Evolutionary conservation across 92 coral and sea anemone genomes (phyloP), one percentile per base, ranked within the genome.

Genomic region (Anthopleura xanthogrammica): DNA sequence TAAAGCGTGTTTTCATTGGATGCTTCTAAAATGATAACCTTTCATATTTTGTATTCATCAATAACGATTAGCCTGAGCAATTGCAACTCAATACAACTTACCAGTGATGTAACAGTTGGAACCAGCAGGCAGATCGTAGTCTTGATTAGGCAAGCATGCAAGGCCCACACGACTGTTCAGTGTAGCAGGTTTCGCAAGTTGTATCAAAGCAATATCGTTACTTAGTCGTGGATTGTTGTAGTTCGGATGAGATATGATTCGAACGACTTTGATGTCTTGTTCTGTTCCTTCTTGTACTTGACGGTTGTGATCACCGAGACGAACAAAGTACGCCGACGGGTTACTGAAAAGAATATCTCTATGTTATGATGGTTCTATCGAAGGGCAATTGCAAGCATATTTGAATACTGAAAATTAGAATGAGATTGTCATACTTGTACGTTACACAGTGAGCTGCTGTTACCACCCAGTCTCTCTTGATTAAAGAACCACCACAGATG

Each of bases 361-460:
- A 29, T 29, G 36, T 29, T 29, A 29, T 29, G 36, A 29, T 60
- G 16, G 54, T 50, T 50, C 8, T 6, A 50, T 50, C 11, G 54
- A 50, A 50, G 11, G 1, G 1, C 36, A 29, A 29, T 29, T 29
- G 0, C 36, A 29, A 29, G 36, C 36, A 50, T 50, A 50, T 6
- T 50, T 6, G 11, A 50, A 50, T 11, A 50, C 54, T 50, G 54
- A 50, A 50, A 50, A 50, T 11, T 50, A 50, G 54, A 50, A 50
- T 5, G 11, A 54, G 58, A 54, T 11, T 6, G 2, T 54, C 16
- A 54, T 80, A 81, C 84, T 77, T 81, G 39, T 70, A 64, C 22
- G 90, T 57, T 4, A 92, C 87, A 22, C 96, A 92, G 76, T 92
- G 96, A 41, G 93, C 96, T n/a, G 96, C 96, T 19, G 96, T 92